Evolutionary conservation across 2,888 invertebrate genomes (phyloP), one percentile per base, ranked within the genome.

Genomic region (Meteorus cinctellus): DNA sequence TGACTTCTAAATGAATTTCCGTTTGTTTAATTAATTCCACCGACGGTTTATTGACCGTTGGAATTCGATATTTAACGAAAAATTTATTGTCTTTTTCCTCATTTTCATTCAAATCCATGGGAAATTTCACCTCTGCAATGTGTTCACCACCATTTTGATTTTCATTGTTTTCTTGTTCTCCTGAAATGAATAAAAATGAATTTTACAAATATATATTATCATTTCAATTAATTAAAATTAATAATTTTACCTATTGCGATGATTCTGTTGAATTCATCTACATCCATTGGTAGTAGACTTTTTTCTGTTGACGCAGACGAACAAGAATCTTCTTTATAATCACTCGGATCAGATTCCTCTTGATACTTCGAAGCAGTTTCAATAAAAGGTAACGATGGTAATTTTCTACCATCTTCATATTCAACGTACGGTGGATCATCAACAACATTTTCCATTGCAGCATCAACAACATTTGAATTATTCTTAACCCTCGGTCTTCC

Each of bases 271-370:
- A 8, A 55, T 19, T 19, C 24, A 19, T 19, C 1, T 5, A 55
- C 4, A 19, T 19, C 19, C 55, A n/a, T 8, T 8, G n/a, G 55
- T n/a, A 8, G n/a, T 2, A 4, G 1, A 24, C 8, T 55, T 5
- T 8, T 8, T 24, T 55, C n/a, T 4, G 8, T 55, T 19, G 19
- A 55, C 2, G 55, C 19, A 19, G 2, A 19, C 19, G 55, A 55
- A 66, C 19, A 10, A n/a, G 8, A 8, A 65, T 41, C 66, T 3
- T 36, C 65, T 34, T 36, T n/a, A 66, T 19, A 10, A 41, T 29
- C 29, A 41, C 6, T 24, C 24, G 24, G 24, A 24, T 24, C 80
- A 62, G 19, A 67, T 3, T 73, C 72, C n/a, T 72, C 41, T 16
- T 74, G 31, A 72, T 12, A 24, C 3, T 41, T 62, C 14, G 34